Evolutionary conservation across 2,888 invertebrate genomes (phyloP).

Genomic region (Lasiommata megera): DNA sequence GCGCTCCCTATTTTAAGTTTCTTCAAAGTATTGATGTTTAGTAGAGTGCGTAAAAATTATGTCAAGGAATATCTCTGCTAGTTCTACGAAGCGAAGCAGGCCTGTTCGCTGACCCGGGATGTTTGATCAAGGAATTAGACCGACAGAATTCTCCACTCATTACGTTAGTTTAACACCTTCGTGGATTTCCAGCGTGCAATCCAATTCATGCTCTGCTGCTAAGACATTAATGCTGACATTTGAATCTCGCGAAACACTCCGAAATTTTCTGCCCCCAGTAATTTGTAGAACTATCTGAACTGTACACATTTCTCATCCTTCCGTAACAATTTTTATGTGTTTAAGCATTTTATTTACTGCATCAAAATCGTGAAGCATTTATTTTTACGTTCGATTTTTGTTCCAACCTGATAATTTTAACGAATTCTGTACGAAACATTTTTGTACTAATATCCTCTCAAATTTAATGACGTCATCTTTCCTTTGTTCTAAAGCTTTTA

Average conservation of each 20-base stretch:
- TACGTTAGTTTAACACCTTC: slow-evolving; percentile 57
- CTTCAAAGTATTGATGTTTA: too few relatives aligned
- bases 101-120: slow-evolving; percentile 67
- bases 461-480: too few relatives aligned
- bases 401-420: neutral
- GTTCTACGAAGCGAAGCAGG: slow-evolving; percentile 25
- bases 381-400: neutral
- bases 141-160: slow-evolving; percentile 52
- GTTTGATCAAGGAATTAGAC: slow-evolving; percentile 61
- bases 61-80: slow-evolving; percentile 12
- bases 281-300: slow-evolving; percentile 20
- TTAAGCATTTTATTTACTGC: neutral
- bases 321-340: neutral
- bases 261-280: neutral
- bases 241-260: neutral
- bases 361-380: neutral
- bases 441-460: too few relatives aligned
- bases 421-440: neutral
- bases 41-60: neutral
- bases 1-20: too few relatives aligned
- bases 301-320: slow-evolving; percentile 12
- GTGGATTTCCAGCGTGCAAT: slow-evolving; percentile 36
- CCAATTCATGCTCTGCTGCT: slow-evolving; percentile 18
- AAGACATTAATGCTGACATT: slow-evolving; percentile 19
- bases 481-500: too few relatives aligned